Conservation (phyloP, 1,140 invertebrate species). For the Orius laevigatus region DNA sequence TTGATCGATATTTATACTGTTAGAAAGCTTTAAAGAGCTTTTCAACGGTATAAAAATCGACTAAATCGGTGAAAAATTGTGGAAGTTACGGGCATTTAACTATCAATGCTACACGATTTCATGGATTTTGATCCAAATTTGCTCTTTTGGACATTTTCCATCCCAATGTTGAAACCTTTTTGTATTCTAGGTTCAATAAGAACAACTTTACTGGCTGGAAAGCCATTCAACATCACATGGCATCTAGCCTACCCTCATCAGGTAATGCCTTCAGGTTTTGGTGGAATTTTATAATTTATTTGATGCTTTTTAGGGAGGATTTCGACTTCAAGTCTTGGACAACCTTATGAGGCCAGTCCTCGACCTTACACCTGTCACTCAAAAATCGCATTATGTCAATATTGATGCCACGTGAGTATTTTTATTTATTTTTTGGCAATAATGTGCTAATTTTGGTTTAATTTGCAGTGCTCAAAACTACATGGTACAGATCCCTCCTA, state of each 20-base stretch:
- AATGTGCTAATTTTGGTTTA: conserved; percentile 5
- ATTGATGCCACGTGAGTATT: conserved; percentile 55
- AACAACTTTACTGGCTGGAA: conserved; percentile 66
- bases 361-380: conserved; percentile 65
- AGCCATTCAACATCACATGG: conserved; percentile 81
- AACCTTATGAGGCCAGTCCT: conserved; percentile 59
- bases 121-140: no score
- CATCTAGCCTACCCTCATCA: conserved; percentile 81
- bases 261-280: no score
- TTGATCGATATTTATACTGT: no score
- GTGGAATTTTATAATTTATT: no score
- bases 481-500: conserved; percentile 56
- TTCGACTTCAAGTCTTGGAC: conserved; percentile 67
- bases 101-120: no score
- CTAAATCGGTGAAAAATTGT: no score
- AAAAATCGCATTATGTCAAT: conserved; percentile 58
- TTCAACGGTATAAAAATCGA: no score
- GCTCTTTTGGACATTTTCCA: no score
- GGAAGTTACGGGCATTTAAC: no score
- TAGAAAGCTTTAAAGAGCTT: no score
- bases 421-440: background rate
- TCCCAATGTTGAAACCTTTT: no score
- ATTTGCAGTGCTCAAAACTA: conserved; percentile 58
- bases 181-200: conserved; percentile 45
- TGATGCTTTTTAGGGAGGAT: conserved; percentile 50